Evolutionary conservation across 2,888 invertebrate genomes (phyloP), one percentile per base, ranked within the genome.

Genomic region (Trichopria drosophilae): DNA sequence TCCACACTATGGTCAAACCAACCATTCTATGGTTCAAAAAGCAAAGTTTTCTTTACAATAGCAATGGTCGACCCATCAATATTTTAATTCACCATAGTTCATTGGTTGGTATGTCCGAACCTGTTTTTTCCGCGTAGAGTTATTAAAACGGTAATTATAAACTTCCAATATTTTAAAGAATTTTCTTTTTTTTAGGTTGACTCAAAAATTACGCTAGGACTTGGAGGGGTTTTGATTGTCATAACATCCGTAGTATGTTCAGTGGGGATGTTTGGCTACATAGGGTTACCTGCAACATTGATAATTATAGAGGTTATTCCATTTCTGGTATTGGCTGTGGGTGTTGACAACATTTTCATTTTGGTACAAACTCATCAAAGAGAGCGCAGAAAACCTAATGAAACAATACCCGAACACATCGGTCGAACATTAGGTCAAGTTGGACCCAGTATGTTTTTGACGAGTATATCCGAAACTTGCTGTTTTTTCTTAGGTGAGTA

Each of bases 251-350:
- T 99, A 0, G 83, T 88, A 1, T 90, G 92, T 40, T 96, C 96
- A 0, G 85, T 98, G 53, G 98, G 98, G 12, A 79, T 96, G 48
- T 98, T 93, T 77, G 95, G 94, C 1, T 95, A 87, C 76, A 77
- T 87, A 43, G 92, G 93, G 6, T 80, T 95, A 5, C 86, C 95
- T 1, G 95, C 96, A 0, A 97, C 98, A 0, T 80, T 99, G 45
- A 98, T 99, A 71, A 97, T 98, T 63, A 90, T 98, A 31, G 98
- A 99, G 79, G 97, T 99, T 3, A 94, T 98, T 56, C 99, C 99
- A 1, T 99, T 99, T 81, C 80, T 99, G 46, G 97, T 98, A 22
- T 79, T 99, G 60, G 97, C 98, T 3, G 97, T 99, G 2, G 99
- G 99, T 2, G 97, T 99, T 0, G 98, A 99, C 78, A 99, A 99